Conservation (phyloP, 1,140 invertebrate species). For the Drosophila ambigua region DNA sequence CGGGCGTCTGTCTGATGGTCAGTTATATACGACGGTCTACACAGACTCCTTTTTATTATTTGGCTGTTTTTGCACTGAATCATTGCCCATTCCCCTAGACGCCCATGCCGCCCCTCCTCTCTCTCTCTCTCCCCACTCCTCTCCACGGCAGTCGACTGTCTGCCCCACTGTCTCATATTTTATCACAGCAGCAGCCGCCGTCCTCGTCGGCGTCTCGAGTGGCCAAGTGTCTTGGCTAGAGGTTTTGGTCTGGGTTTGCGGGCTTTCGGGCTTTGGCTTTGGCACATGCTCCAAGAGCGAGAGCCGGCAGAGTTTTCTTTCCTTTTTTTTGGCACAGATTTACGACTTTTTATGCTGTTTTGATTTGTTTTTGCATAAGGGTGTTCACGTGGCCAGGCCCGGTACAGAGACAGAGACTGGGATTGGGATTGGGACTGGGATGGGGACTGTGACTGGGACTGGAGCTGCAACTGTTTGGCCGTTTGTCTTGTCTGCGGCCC, state of each 20-base stretch:
- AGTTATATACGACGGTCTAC: slow-evolving; percentile 38
- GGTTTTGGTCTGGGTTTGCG: slow-evolving; percentile 37
- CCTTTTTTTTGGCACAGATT: slow-evolving; percentile 70
- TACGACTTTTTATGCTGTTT: slow-evolving; percentile 79
- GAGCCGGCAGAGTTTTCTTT: slow-evolving; percentile 33
- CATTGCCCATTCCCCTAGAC: slow-evolving; percentile 35
- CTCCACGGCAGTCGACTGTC: slow-evolving; percentile 63
- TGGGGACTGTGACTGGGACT: slow-evolving; percentile 6
- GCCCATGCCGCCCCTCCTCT: neutral
- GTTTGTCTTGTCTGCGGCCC: slow-evolving; percentile 61
- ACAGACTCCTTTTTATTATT: slow-evolving; percentile 45
- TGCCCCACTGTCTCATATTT: slow-evolving; percentile 82
- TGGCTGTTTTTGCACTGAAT: slow-evolving; percentile 74
- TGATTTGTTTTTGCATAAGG: slow-evolving; percentile 82
- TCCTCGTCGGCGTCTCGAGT: slow-evolving; percentile 58
- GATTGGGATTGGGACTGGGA: neutral
- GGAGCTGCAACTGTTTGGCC: slow-evolving; percentile 68
- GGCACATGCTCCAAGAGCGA: slow-evolving; percentile 68
- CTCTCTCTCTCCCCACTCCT: neutral
- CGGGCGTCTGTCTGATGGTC: slow-evolving; percentile 42
- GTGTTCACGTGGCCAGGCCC: slow-evolving; percentile 74
- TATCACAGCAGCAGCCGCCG: slow-evolving; percentile 60
- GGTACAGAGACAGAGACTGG: neutral
- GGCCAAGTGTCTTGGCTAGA: slow-evolving; percentile 72
- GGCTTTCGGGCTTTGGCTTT: slow-evolving; percentile 37